Percentiles rank a stretch among this genome's conserved stretches.
These are phyloP conservation scores for Boleophthalmus pectinirostris DNA, from an alignment of 2,113 vertebrate genomes.

Conservation along the genomic window DNA sequence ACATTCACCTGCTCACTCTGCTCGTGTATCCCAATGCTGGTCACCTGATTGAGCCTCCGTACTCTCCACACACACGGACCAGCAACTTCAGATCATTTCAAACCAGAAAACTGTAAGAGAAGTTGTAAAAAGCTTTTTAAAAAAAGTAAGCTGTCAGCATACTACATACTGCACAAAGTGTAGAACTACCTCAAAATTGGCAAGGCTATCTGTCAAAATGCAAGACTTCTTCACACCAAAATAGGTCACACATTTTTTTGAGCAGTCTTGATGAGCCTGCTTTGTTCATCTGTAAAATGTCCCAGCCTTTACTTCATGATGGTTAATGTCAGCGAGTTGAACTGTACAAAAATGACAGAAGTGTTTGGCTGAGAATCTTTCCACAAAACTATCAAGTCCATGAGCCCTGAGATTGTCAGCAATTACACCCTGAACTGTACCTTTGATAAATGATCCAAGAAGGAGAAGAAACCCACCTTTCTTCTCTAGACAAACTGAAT, in stretches of 20 bases:
- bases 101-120: too few species aligned
- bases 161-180: too few species aligned
- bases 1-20: too few species aligned
- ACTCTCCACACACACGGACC: too few species aligned
- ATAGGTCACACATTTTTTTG: background rate
- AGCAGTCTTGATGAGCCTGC: background rate
- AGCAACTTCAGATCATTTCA: too few species aligned
- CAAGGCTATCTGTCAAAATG: background rate
- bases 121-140: too few species aligned
- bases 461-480: conserved; percentile 3
- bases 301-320: background rate
- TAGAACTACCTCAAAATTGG: background rate
- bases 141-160: too few species aligned
- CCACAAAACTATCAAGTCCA: too few species aligned
- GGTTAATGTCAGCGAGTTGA: background rate
- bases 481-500: conserved; percentile 24
- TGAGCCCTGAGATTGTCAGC: background rate
- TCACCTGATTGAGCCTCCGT: too few species aligned
- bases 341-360: conserved; percentile 3
- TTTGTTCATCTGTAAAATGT: background rate
- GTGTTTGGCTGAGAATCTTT: background rate
- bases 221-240: background rate
- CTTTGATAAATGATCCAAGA: background rate
- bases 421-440: conserved; percentile 4
- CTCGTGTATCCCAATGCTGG: too few species aligned